These are phyloP conservation scores for Erpetoichthys calabaricus DNA, from an alignment of 2,797 vertebrate genomes.

Conservation along the genomic window DNA sequence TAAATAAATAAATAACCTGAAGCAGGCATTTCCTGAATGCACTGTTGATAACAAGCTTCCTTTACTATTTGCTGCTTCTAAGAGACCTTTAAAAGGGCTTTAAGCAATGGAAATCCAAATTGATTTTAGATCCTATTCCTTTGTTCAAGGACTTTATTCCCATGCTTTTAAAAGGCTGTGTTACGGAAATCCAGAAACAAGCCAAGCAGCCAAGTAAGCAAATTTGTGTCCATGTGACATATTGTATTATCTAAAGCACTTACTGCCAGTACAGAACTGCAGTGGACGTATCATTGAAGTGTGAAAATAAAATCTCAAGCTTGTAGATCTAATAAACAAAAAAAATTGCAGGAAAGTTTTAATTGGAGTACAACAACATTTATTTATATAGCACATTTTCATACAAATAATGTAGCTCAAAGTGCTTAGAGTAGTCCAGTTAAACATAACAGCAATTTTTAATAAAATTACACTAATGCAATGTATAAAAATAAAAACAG, in stretches of 20 bases:
- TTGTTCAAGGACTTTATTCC: neutral
- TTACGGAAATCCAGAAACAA: neutral
- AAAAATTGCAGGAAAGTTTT: too few relatives aligned
- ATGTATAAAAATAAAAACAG: too few relatives aligned
- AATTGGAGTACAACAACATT: too few relatives aligned
- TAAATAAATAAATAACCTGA: constrained; percentile 10
- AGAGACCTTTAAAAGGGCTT: constrained; percentile 3
- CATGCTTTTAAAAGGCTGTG: neutral
- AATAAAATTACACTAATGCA: too few relatives aligned
- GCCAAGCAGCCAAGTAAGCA: neutral
- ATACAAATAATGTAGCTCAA: too few relatives aligned
- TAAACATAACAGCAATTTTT: too few relatives aligned
- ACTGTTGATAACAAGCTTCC: constrained; percentile 11
- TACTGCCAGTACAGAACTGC: too few relatives aligned
- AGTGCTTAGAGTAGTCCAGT: too few relatives aligned
- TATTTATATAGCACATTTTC: too few relatives aligned
- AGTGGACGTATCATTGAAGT: too few relatives aligned
- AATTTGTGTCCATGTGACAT: neutral
- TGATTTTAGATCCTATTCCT: constrained; percentile 11
- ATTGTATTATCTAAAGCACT: neutral
- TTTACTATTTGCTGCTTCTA: neutral
- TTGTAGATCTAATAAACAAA: too few relatives aligned
- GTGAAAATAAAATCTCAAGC: too few relatives aligned
- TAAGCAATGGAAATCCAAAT: constrained; percentile 4
- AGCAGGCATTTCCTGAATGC: constrained; percentile 9